phyloP scores from a whole-genome alignment of 2,797 vertebrate species.

The Hephaestus fuliginosus region DNA sequence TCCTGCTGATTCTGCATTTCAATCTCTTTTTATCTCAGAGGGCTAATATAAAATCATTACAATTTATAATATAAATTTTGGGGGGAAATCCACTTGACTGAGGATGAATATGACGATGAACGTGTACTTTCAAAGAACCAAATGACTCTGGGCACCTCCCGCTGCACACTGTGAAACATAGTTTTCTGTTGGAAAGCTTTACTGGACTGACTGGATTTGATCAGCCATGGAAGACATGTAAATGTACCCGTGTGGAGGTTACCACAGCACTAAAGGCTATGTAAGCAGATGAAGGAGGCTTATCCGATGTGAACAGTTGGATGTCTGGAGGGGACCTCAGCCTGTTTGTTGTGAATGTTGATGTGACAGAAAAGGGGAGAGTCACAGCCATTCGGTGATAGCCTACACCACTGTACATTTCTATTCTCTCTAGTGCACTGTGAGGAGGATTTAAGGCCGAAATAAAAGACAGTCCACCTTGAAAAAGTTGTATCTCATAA shows the following conservation, averaged over 20 bases:
- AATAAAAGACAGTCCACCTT: background rate
- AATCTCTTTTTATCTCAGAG: background rate
- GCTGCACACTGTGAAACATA: background rate
- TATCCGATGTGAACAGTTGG: conserved; percentile 57
- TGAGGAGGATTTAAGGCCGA: conserved; percentile 14
- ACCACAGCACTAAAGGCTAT: conserved; percentile 27
- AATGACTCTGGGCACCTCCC: conserved; percentile 3
- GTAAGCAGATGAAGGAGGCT: conserved; percentile 52
- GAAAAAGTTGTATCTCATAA: background rate
- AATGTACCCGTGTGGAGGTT: conserved; percentile 41
- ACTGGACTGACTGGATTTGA: conserved; percentile 38
- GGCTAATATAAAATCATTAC: background rate
- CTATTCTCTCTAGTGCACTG: background rate
- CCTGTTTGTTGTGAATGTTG: conserved; percentile 52
- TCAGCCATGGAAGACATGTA: conserved; percentile 33
- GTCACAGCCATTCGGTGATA: conserved; percentile 5
- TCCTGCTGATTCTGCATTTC: conserved; percentile 7
- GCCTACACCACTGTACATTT: background rate
- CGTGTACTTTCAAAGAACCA: conserved; percentile 10
- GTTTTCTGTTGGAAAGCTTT: conserved; percentile 1
- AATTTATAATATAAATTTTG: background rate
- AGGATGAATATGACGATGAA: background rate
- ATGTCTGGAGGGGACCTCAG: conserved; percentile 59
- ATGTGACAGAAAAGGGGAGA: conserved; percentile 56
- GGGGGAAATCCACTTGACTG: background rate